These are phyloP conservation scores for Cyprinodon diabolis DNA, from an alignment of 2,797 vertebrate genomes.

Conservation along the genomic window DNA sequence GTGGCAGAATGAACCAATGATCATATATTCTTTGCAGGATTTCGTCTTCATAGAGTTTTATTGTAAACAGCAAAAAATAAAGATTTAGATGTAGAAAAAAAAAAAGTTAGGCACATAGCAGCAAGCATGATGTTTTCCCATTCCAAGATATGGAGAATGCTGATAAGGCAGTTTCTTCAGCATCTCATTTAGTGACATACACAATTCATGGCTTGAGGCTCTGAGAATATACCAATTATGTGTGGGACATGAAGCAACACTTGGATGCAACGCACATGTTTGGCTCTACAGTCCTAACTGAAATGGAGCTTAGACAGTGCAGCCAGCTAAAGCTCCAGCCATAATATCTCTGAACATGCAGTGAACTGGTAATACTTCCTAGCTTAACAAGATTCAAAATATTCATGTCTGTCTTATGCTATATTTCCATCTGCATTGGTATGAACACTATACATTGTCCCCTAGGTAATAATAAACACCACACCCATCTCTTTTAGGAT, in stretches of 20 bases:
- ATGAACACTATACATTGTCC: not conserved
- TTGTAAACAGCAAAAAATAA: slow-evolving; percentile 12
- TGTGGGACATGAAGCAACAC: slow-evolving; percentile 40
- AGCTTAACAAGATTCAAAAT: slow-evolving; percentile 15
- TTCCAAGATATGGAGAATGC: slow-evolving; percentile 33
- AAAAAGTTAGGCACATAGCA: slow-evolving; percentile 15
- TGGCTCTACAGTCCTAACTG: slow-evolving; percentile 32
- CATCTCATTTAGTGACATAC: slow-evolving; percentile 56
- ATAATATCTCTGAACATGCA: slow-evolving; percentile 18
- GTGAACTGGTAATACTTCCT: slow-evolving; percentile 8
- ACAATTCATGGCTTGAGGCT: slow-evolving; percentile 51
- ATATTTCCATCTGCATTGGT: not conserved
- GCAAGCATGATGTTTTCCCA: slow-evolving; percentile 31
- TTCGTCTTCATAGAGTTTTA: not conserved
- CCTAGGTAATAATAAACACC: not conserved
- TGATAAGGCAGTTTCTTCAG: slow-evolving; percentile 37
- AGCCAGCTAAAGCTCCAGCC: slow-evolving; percentile 16
- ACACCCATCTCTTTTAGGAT: not conserved
- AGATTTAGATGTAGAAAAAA: slow-evolving; percentile 7
- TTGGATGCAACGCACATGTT: slow-evolving; percentile 38
- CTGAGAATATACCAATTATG: slow-evolving; percentile 53
- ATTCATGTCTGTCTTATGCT: slow-evolving; percentile 21
- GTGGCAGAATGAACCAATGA: slow-evolving; percentile 8
- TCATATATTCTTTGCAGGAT: not conserved
- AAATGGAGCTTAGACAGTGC: slow-evolving; percentile 22